phyloP scores from a whole-genome alignment of 2,113 vertebrate species.

The Girardinichthys multiradiatus region DNA sequence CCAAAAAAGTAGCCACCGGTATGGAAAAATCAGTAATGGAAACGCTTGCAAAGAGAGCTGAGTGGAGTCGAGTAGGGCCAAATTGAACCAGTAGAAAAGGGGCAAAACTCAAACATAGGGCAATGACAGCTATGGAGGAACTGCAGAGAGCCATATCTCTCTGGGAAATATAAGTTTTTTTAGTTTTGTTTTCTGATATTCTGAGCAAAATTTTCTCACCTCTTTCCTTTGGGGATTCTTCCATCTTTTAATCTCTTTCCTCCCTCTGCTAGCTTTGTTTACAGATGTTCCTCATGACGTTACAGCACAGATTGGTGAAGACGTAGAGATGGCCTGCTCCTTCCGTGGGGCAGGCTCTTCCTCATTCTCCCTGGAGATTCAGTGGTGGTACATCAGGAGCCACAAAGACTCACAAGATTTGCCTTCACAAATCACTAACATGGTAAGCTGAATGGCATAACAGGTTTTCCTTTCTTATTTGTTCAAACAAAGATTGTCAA shows the following conservation, averaged over 20 bases:
- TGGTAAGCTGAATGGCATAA: constrained; percentile 74
- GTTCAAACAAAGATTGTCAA: not conserved
- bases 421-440: constrained; percentile 81
- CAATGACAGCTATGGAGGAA: no score
- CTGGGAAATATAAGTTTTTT: not conserved
- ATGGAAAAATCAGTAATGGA: no score
- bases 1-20: no score
- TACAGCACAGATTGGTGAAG: constrained; percentile 86
- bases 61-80: no score
- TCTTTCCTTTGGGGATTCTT: not conserved
- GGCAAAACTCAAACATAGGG: no score
- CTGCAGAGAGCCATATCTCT: no score
- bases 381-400: constrained; percentile 96
- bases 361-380: constrained; percentile 95
- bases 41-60: no score
- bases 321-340: constrained; percentile 98
- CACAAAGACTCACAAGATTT: constrained; percentile 85
- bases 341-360: constrained; percentile 91
- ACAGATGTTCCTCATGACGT: constrained; percentile 93
- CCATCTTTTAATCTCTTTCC: not conserved
- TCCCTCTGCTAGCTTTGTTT: constrained; percentile 86
- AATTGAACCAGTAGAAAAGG: no score
- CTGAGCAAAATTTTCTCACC: not conserved
- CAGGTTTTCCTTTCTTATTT: not conserved
- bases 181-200: not conserved